Evolutionary conservation across 92 coral and sea anemone genomes (phyloP), one percentile per base, ranked within the genome.

Genomic region (Desmophyllum pertusum): DNA sequence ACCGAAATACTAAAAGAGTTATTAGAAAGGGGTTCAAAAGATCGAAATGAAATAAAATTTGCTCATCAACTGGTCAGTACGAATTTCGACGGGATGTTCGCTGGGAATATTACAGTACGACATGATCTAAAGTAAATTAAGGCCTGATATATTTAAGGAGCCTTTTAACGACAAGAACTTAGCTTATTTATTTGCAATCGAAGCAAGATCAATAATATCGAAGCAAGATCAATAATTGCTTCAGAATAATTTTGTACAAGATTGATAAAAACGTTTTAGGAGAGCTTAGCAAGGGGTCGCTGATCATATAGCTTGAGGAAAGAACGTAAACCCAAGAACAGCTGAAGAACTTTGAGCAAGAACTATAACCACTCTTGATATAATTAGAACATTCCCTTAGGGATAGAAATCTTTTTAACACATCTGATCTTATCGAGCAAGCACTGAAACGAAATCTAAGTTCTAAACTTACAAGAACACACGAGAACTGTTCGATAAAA

Each of bases 341-440:
- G 69, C n/a, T 18, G 33, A 5, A 62, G 31, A 41, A 61, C 53
- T 78, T n/a, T 3, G 10, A 64, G 51, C 23, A 64, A 9, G 19
- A 51, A 36, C 66, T n/a, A n/a, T n/a, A 35, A 75, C 46, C 82
- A 25, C 0, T 36, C 35, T 52, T 63, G 73, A 41, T 63, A 23
- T 42, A n/a, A 78, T 63, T 78, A 61, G 51, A 6, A 43, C 41
- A 38, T 48, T 68, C 84, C 66, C 50, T 68, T 0, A 53, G 75
- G 84, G 75, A 46, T 5, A 36, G 35, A 35, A 42, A 36, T 6
- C 38, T 17, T 27, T 62, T 78, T 45, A 62, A 41, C 73, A 78
- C 73, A 63, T 63, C 62, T 30, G 72, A 78, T 78, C n/a, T 25
- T 76, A 78, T 78, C 82, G 73, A 25, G 18, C 27, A 73, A 38